Base-by-base conservation (phyloP, 2,113 vertebrate species). In the Scomber japonicus region DNA sequence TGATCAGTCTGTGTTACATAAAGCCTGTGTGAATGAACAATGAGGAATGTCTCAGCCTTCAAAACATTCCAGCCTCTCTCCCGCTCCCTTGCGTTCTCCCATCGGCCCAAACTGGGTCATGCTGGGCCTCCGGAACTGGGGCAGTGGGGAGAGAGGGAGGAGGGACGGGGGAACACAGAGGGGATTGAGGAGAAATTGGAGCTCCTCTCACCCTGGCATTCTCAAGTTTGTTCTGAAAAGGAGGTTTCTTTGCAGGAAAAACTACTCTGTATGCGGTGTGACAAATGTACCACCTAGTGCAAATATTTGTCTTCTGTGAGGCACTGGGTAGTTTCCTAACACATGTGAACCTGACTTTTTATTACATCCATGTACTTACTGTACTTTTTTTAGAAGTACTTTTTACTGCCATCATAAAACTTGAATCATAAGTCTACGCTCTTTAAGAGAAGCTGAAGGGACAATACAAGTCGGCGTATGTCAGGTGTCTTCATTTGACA, bases 1-100 rank as follows among this genome's bases (percentile, higher is more conserved):
- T 94, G 93, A 95, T 81, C 81, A 0, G 73, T 56, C 85, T 49
- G 80, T 48, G 83, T 94, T 95, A 92, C 92, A 93, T 93, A 95
- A 95, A 87, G 80, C 71, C 86, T 84, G 87, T 89, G 93, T 93
- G 92, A 93, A 93, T 93, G 94, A 93, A 94, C 92, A 95, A 93
- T 91, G 91, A 92, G 91, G 91, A 92, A 93, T 92, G 91, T 91
- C 91, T 94, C 87, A 87, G 92, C 88, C 92, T 91, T 88, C 90
- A 89, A 90, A 91, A 93, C 93, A 93, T 93, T 92, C 92, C 91
- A 82, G 83, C 74, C 82, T 80, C 67, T 81, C 82, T 75, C 51
- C 60, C 17, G 48, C 86, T 91, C 88, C 80, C 83, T 88, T 48
- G 31, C 63, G 49, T 71, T 86, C 79, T 80, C 75, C 75, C 65